Evolutionary conservation across 2,113 vertebrate genomes (phyloP), one percentile per base, ranked within the genome.

Genomic region (Eudorcas thomsonii): DNA sequence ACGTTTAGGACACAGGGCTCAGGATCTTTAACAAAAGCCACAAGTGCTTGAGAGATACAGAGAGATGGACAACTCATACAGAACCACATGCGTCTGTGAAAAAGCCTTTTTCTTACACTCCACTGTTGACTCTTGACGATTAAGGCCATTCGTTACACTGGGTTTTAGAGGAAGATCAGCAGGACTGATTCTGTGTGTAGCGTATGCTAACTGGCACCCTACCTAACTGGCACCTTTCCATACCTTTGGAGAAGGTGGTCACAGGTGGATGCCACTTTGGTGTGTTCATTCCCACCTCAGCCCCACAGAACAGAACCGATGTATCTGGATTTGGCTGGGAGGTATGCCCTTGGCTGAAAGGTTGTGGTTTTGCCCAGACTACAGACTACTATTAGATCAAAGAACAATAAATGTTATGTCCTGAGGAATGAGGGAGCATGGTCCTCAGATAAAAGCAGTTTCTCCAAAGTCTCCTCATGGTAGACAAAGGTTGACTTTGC

Each of bases 11-110:
- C 1, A n/a, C 17, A 64, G 39, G 82, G 16, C 25, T 96, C 67
- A 83, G 83, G 78, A 36, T 96, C 26, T 71, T 88, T 45, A 95
- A 62, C 26, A 19, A 52, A 86, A 93, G 19, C 33, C 36, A 30
- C 16, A 45, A 23, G 33, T 84, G 43, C 90, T 71, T 55, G 28
- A 62, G 12, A 92, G 39, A 21, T 26, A 21, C 0, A 26, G 71
- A 19, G 74, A 94, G 36, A 81, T 21, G 7, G 9, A 60, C 10
- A 28, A 60, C n/a, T 60, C 55, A 6, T 7, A 17, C 26, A 50
- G 33, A 48, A 33, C 55, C 45, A 48, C 21, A 55, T 6, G 21
- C 15, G 74, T 93, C 12, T 62, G 43, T 26, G n/a, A 82, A 81
- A 92, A 64, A 2, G 1, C 2, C 3, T 45, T 88, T 85, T 48